phyloP scores from a whole-genome alignment of 64 coral and sea anemone species.

The Hydrozoanthus tunicans region DNA sequence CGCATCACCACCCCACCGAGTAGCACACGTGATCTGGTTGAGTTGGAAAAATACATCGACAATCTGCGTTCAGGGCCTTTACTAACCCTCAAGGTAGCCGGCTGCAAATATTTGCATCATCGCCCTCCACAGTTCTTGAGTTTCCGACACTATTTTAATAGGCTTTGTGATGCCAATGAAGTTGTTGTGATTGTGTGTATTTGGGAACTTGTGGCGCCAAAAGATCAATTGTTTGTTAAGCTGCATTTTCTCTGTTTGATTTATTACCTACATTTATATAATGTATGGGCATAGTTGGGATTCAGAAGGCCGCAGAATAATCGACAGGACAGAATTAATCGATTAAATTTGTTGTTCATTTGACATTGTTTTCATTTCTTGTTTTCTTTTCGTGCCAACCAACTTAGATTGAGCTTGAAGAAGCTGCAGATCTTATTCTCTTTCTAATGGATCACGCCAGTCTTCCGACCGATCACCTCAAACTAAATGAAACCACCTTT shows the following conservation, averaged over 20 bases:
- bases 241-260: too few species aligned
- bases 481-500: constrained; percentile 93
- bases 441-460: constrained; percentile 95
- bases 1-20: constrained; percentile 71
- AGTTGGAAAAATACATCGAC: constrained; percentile 88
- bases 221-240: too few species aligned
- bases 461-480: constrained; percentile 77
- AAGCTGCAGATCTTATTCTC: constrained; percentile 85
- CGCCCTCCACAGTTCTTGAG: too few species aligned
- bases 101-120: too few species aligned
- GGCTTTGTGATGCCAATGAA: too few species aligned
- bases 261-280: too few species aligned
- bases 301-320: too few species aligned
- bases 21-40: constrained; percentile 84
- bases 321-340: too few species aligned
- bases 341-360: neutral
- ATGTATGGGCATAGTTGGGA: too few species aligned
- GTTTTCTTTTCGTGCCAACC: neutral
- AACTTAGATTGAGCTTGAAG: constrained; percentile 68
- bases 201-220: too few species aligned
- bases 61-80: constrained; percentile 82
- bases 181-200: too few species aligned
- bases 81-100: constrained; percentile 77
- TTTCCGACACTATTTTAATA: too few species aligned
- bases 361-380: neutral